Conservation (phyloP, 1,140 invertebrate species). For the Cydia strobilella region DNA sequence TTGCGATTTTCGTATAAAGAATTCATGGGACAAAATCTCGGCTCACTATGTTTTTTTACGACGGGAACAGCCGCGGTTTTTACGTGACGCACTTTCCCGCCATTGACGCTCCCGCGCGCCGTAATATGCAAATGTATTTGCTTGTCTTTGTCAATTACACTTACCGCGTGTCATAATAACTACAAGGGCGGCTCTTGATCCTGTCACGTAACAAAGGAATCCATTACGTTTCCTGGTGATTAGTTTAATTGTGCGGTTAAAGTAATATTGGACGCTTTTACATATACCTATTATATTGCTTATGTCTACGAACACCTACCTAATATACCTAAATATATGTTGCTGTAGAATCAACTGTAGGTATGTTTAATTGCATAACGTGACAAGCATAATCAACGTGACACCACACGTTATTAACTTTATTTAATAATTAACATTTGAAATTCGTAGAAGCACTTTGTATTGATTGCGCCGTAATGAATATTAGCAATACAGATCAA, state of each 20-base stretch:
- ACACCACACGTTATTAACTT: background rate
- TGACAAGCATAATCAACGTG: constrained; percentile 13
- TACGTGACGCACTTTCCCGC: constrained; percentile 19
- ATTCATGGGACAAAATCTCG: constrained; percentile 32
- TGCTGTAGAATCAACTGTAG: background rate
- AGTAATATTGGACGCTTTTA: background rate
- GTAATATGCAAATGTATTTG: constrained; percentile 30
- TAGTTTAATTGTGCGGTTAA: constrained; percentile 14
- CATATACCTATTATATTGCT: background rate
- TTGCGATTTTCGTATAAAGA: constrained; percentile 39
- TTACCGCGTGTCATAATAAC: constrained; percentile 29
- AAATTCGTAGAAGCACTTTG: constrained; percentile 4
- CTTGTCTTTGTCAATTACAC: constrained; percentile 32
- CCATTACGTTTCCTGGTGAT: constrained; percentile 24
- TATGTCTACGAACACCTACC: background rate
- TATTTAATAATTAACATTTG: constrained; percentile 6
- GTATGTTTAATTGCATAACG: constrained; percentile 16
- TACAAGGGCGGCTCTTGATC: constrained; percentile 29
- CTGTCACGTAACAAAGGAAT: constrained; percentile 23
- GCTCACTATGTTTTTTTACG: constrained; percentile 25
- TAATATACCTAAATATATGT: background rate
- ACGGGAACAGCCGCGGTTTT: constrained; percentile 9
- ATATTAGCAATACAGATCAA: constrained; percentile 54
- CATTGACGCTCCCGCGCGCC: constrained; percentile 9
- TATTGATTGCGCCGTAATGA: background rate